These are phyloP conservation scores for Gallinago stenura DNA, from an alignment of 2,797 vertebrate species.

Conservation along the genomic window DNA sequence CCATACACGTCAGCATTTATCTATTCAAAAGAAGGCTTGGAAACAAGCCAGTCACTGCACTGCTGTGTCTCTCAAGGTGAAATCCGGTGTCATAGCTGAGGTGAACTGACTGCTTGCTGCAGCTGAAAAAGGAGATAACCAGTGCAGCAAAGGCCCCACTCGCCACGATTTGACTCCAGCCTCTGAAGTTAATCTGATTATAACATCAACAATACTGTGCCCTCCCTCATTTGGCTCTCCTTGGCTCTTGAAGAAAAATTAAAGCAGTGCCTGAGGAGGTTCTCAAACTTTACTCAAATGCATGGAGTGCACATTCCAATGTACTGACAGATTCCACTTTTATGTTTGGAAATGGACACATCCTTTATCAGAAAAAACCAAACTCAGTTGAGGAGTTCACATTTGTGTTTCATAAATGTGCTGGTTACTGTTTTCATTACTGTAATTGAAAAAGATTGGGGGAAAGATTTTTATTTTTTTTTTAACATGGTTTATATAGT, in stretches of 20 bases:
- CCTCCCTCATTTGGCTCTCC: neutral
- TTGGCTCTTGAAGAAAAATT: neutral
- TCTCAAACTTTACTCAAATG: neutral
- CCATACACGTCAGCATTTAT: neutral
- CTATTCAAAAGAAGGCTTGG: neutral
- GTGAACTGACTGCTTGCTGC: neutral
- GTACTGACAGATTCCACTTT: neutral
- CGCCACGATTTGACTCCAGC: neutral
- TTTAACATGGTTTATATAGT: neutral
- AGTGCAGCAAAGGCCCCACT: neutral
- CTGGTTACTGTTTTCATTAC: neutral
- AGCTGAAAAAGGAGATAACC: neutral
- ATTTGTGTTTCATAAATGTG: neutral
- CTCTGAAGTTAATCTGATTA: neutral
- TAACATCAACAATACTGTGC: neutral
- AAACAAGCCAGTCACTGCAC: neutral
- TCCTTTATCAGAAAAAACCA: neutral
- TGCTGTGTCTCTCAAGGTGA: neutral
- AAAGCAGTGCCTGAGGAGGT: neutral
- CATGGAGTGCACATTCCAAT: neutral
- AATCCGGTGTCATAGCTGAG: neutral
- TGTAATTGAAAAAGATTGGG: neutral
- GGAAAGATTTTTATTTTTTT: neutral
- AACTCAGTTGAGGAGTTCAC: neutral
- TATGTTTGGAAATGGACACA: neutral